These are phyloP conservation scores for Dasypolia templi DNA, from an alignment of 2,888 invertebrate species.

Conservation along the genomic window DNA sequence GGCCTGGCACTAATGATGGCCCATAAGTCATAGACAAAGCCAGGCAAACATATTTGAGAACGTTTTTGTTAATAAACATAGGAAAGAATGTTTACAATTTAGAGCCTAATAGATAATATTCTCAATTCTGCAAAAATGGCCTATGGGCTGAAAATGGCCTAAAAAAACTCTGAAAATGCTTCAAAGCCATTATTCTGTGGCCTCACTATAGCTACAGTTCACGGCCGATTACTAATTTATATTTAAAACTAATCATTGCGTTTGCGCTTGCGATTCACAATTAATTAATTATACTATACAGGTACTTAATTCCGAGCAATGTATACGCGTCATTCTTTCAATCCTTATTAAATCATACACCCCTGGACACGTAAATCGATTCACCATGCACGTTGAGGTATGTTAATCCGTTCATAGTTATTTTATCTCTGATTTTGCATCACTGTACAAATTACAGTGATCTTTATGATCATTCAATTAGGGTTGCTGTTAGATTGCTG, in stretches of 20 bases:
- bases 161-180: neutral
- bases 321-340: conserved; percentile 21
- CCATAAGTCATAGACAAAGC: neutral
- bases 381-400: neutral
- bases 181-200: neutral
- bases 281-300: conserved; percentile 58
- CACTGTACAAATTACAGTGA: no score
- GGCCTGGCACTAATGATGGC: neutral
- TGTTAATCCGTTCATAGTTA: no score
- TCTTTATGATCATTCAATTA: no score
- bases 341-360: conserved; percentile 1
- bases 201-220: conserved; percentile 32
- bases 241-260: conserved; percentile 49
- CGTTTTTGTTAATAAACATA: neutral
- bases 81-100: neutral
- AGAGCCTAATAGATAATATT: no score
- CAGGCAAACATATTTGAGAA: neutral
- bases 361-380: neutral
- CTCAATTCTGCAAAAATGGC: neutral
- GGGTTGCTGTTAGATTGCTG: no score
- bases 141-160: no score
- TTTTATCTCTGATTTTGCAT: no score
- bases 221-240: conserved; percentile 22
- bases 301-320: conserved; percentile 63
- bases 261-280: conserved; percentile 28